Evolutionary conservation across 2,888 invertebrate genomes (phyloP).

Genomic region (Acanthacorydalis orientalis): DNA sequence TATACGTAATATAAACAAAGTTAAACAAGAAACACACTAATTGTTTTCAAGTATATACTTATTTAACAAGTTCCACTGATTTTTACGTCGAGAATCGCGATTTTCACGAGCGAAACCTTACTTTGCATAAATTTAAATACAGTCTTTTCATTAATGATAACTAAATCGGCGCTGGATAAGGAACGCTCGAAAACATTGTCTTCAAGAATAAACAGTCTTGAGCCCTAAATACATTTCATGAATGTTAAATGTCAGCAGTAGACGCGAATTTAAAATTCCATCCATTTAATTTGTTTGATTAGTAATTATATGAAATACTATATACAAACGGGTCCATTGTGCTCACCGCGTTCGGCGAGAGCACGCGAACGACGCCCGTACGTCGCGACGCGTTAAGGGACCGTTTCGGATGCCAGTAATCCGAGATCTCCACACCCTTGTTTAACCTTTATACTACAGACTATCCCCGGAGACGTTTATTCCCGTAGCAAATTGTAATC

Average conservation of each 20-base stretch:
- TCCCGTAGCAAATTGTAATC: conserved; percentile 3
- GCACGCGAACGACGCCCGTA: neutral
- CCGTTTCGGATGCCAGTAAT: neutral
- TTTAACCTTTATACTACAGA: conserved; percentile 5
- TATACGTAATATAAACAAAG: too few relatives aligned
- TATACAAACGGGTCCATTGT: conserved; percentile 1
- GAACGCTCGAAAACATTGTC: neutral
- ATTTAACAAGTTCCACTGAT: too few relatives aligned
- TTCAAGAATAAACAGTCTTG: conserved; percentile 6
- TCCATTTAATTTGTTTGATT: conserved; percentile 8
- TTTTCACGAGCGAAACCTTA: too few relatives aligned
- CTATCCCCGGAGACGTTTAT: neutral
- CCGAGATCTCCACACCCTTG: conserved; percentile 1
- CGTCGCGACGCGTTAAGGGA: neutral
- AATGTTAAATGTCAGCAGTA: conserved; percentile 5
- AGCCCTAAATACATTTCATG: conserved; percentile 7
- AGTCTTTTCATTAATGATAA: too few relatives aligned
- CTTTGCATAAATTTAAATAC: too few relatives aligned
- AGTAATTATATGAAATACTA: conserved; percentile 7
- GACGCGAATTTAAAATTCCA: conserved; percentile 6
- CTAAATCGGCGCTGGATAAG: too few relatives aligned
- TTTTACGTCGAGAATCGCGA: too few relatives aligned
- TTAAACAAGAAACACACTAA: too few relatives aligned
- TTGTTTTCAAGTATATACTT: too few relatives aligned
- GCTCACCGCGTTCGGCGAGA: neutral